Evolutionary conservation across 1,140 invertebrate species (phyloP).

Genomic region (Drosophila trapezifrons): DNA sequence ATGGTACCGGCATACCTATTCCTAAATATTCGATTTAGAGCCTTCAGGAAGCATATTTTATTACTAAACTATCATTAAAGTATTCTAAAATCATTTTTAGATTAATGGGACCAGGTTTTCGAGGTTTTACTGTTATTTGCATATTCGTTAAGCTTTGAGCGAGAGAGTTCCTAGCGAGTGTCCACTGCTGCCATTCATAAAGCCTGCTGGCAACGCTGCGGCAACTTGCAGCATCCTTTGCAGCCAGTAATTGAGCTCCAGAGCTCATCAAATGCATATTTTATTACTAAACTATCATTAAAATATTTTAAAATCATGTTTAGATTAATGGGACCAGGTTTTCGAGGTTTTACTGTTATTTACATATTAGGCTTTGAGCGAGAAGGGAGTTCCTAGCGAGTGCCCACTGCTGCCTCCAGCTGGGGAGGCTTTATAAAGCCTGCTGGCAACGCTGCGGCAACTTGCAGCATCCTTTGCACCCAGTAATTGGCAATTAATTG

Average conservation of each 20-base stretch:
- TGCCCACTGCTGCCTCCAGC: neutral
- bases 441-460: neutral
- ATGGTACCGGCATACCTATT: no score
- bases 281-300: no score
- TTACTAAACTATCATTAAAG: no score
- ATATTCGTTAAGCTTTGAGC: neutral
- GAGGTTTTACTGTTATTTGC: neutral
- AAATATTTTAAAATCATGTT: no score
- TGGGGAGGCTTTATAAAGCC: neutral
- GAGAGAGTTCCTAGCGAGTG: neutral
- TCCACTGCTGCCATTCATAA: neutral
- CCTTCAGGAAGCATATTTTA: no score
- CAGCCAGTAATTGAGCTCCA: neutral
- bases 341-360: neutral
- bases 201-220: neutral
- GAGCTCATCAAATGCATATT: slow-evolving; percentile 3
- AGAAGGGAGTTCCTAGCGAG: neutral
- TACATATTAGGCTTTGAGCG: neutral
- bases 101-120: no score
- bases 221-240: neutral
- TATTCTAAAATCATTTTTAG: no score
- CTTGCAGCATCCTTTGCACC: neutral
- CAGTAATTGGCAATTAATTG: neutral
- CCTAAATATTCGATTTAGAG: no score
- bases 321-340: no score